Base-by-base conservation (phyloP, 2,113 vertebrate genomes). In the Nesospiza acunhae region DNA sequence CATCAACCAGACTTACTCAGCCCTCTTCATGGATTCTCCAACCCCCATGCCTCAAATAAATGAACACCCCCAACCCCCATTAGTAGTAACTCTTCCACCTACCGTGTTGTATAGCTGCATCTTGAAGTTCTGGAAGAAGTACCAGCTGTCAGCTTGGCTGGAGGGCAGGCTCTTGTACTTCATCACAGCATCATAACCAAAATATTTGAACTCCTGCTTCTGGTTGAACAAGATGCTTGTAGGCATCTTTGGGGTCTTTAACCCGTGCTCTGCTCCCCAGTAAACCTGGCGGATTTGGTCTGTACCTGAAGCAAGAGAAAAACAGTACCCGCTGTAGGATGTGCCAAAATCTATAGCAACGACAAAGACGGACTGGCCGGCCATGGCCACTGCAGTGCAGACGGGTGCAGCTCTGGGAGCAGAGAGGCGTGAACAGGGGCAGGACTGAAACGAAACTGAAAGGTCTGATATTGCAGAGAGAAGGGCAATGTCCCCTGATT, bases 71-170 rank as follows among this genome's bases (percentile, higher is more conserved):
- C 33, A 4, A 63, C 11, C 49, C 41, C 44, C 46, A 6, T 39
- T n/a, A 67, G 33, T 11, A 76, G 63, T 47, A 94, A 53, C 18
- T 3, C 1, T 66, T 90, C 12, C 53, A 82, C 93, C 69, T 93
- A 96, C 94, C 8, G 11, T 90, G 53, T 70, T 55, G 85, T 97
- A 97, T 31, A 98, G 80, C 6, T 89, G 26, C 95, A 96, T 97
- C 85, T 96, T 96, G 75, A 98, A 97, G 75, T 63, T 69, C 31
- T 55, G 59, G 80, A 97, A 97, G 87, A 94, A 96, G 52, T 92
- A 96, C 46, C 42, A 42, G 50, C 20, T 81, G 74, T 10, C 30
- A 80, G 91, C 76, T 60, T 95, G 56, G 0, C 42, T 13, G 47
- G 69, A 39, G 26, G n/a, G 8, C 86, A 93, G 64, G 0, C 1